Conservation (phyloP, 2,797 vertebrate genomes). For the Sylvilagus floridanus region DNA sequence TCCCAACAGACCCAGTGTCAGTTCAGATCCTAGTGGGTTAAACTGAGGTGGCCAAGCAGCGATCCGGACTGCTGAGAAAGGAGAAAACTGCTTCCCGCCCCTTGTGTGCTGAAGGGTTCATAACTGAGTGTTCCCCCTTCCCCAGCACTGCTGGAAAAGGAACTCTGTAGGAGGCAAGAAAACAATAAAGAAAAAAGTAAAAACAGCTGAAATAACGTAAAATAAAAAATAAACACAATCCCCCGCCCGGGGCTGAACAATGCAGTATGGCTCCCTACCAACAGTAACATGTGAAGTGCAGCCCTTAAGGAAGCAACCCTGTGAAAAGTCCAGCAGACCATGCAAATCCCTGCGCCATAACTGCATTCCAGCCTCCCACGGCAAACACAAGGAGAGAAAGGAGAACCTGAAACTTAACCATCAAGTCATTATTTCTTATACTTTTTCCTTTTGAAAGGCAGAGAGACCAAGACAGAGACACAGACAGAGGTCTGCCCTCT, state of each 20-base stretch:
- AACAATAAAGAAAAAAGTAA: slow-evolving; percentile 81
- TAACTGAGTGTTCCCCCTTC: not conserved
- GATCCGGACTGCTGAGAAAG: slow-evolving; percentile 55
- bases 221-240: slow-evolving; percentile 84
- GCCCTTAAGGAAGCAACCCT: slow-evolving; percentile 49
- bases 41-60: slow-evolving; percentile 1
- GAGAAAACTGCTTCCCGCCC: slow-evolving; percentile 54
- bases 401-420: not conserved
- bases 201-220: slow-evolving; percentile 87
- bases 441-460: not conserved
- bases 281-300: slow-evolving; percentile 50
- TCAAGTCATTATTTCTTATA: not conserved
- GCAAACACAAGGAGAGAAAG: not conserved
- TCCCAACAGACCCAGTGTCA: not conserved
- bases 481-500: too few species aligned
- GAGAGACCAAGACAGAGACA: too few species aligned
- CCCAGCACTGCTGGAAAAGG: slow-evolving; percentile 69
- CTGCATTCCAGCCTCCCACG: not conserved
- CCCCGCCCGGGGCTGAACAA: slow-evolving; percentile 72
- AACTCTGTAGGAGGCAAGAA: slow-evolving; percentile 76
- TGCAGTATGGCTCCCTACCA: slow-evolving; percentile 71
- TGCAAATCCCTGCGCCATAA: slow-evolving; percentile 11
- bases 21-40: slow-evolving; percentile 54
- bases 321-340: slow-evolving; percentile 6
- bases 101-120: slow-evolving; percentile 64